A percentile compares a stretch with the other conserved stretches of the same genome.
Evolutionary conservation across 2,113 vertebrate species (phyloP).

Genomic region (Eonycteris spelaea): DNA sequence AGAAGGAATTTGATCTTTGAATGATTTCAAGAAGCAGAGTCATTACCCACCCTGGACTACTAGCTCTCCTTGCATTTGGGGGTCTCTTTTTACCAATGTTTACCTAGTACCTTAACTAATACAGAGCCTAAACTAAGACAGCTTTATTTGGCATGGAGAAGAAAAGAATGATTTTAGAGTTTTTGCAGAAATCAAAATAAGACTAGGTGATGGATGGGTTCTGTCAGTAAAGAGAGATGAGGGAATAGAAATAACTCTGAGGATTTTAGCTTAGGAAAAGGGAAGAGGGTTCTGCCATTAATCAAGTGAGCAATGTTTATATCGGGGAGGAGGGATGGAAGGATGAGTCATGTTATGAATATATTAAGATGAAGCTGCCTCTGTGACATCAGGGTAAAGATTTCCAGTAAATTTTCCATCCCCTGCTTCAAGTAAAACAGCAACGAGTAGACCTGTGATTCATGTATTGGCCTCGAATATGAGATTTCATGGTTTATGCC

Average conservation of each 20-base stretch:
- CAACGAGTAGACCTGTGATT: background rate
- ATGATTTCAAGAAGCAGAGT: background rate
- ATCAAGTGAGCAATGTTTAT: slow-evolving; percentile 16
- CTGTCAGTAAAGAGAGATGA: background rate
- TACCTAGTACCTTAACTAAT: background rate
- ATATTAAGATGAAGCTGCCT: background rate
- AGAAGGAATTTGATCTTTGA: background rate
- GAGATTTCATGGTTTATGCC: background rate
- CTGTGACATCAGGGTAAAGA: background rate
- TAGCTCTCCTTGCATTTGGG: background rate
- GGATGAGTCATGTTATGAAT: slow-evolving; percentile 19
- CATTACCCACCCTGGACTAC: background rate
- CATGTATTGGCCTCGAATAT: background rate
- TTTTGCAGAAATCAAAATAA: slow-evolving; percentile 33
- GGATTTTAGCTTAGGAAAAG: background rate
- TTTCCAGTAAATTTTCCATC: slow-evolving; percentile 35
- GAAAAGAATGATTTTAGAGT: background rate
- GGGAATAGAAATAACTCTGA: slow-evolving; percentile 13
- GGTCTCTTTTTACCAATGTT: background rate
- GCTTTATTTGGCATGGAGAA: background rate
- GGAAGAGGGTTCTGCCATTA: background rate
- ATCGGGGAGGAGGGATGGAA: background rate
- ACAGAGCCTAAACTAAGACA: background rate
- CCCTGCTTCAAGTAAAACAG: background rate
- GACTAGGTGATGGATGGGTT: background rate